Conservation (phyloP, 2,797 vertebrate genomes). For the Australoheros facetus region DNA sequence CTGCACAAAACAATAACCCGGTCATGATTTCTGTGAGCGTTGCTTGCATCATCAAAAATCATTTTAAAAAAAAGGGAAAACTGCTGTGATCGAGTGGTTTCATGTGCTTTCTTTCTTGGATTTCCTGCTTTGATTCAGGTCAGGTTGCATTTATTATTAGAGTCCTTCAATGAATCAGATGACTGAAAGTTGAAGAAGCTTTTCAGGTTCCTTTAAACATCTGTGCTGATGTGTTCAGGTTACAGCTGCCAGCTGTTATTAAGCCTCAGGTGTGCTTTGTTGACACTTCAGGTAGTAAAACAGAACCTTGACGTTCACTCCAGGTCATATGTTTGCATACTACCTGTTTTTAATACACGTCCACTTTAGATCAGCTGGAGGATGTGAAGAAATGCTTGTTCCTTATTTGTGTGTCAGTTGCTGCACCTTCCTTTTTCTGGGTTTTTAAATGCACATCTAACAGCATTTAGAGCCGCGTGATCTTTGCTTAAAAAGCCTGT, state of each 20-base stretch:
- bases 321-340: fast-evolving
- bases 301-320: neutral
- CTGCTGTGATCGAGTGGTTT: neutral
- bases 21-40: no score
- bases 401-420: neutral
- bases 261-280: neutral
- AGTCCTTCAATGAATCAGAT: neutral
- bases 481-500: neutral
- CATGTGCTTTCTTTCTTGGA: neutral
- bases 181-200: neutral
- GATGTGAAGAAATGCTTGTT: neutral
- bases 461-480: neutral
- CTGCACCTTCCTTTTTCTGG: neutral
- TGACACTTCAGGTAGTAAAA: neutral
- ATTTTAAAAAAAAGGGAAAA: neutral
- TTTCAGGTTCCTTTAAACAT: neutral
- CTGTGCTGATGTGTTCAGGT: neutral
- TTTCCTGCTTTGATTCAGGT: neutral
- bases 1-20: no score
- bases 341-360: neutral
- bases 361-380: neutral
- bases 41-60: neutral
- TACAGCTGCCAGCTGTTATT: neutral
- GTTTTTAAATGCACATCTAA: neutral
- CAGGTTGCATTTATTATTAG: neutral